Evolutionary conservation across 2,113 vertebrate genomes (phyloP).

Genomic region (Tetrao urogallus): DNA sequence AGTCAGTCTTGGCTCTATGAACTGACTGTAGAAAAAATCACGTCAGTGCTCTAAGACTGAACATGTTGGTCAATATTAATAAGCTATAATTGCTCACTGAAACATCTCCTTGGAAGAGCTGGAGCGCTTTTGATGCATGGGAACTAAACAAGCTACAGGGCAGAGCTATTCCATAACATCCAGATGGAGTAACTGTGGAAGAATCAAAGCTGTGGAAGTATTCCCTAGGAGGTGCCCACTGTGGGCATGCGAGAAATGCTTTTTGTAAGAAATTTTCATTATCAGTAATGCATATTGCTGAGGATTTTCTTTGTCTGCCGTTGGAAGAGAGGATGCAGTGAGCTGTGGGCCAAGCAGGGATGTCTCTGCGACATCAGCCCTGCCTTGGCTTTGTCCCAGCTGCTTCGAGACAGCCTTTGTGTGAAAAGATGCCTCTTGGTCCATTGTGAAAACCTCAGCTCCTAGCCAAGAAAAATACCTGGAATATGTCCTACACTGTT

Average conservation of each 20-base stretch:
- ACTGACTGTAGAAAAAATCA: background rate
- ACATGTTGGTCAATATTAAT: background rate
- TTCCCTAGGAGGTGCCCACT: background rate
- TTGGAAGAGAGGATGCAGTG: background rate
- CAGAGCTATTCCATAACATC: background rate
- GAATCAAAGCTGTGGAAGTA: fast-evolving
- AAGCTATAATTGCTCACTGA: background rate
- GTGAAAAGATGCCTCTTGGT: background rate
- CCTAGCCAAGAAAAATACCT: constrained; percentile 21
- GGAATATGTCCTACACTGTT: background rate
- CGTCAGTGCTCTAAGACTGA: background rate
- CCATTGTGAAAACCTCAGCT: background rate
- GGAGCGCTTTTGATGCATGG: background rate
- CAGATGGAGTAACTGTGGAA: background rate
- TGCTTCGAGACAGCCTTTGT: background rate
- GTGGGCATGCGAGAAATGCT: fast-evolving
- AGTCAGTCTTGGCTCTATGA: background rate
- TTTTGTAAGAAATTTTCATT: background rate
- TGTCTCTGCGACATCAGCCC: background rate
- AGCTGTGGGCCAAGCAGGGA: background rate
- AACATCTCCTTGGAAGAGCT: background rate
- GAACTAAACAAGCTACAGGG: background rate
- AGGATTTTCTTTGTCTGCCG: background rate
- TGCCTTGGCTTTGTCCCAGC: background rate
- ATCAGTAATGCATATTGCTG: fast-evolving